Evolutionary conservation across 1,140 invertebrate genomes (phyloP).

Genomic region (Helicoverpa zea): DNA sequence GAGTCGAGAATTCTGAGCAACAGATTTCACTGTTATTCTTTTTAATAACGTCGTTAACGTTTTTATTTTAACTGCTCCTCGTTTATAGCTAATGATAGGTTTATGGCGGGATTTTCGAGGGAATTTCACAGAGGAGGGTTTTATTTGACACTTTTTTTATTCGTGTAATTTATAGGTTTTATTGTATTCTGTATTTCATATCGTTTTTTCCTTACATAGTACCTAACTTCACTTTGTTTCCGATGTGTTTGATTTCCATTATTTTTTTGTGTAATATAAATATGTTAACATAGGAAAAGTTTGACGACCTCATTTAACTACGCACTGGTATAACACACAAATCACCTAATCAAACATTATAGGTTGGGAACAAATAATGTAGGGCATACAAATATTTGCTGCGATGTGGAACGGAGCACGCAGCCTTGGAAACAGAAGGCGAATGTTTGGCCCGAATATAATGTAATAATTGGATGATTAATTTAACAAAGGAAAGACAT

Average conservation of each 20-base stretch:
- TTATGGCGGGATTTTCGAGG: conserved; percentile 14
- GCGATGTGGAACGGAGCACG: not conserved
- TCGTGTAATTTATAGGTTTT: conserved; percentile 22
- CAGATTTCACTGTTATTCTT: conserved; percentile 50
- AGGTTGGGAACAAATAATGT: conserved; percentile 21
- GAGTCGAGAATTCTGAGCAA: conserved; percentile 49
- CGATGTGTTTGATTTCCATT: not conserved
- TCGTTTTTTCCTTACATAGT: not conserved
- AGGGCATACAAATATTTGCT: conserved; percentile 22
- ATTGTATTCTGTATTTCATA: conserved; percentile 8
- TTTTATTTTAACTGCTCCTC: conserved; percentile 38
- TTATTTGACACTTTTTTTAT: conserved; percentile 18
- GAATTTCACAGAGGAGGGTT: not conserved
- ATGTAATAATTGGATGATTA: conserved; percentile 28
- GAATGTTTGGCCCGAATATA: not conserved
- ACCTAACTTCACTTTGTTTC: not conserved
- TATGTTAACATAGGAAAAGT: not conserved
- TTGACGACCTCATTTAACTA: not conserved
- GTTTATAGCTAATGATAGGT: conserved; percentile 37
- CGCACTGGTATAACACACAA: not conserved
- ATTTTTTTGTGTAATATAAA: not conserved
- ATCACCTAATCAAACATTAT: conserved; percentile 32
- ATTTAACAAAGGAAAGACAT: conserved; percentile 4
- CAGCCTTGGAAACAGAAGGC: conserved; percentile 20
- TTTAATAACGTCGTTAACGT: conserved; percentile 45